Conservation (phyloP, 2,797 vertebrate species). For the Tragelaphus eurycerus region DNA sequence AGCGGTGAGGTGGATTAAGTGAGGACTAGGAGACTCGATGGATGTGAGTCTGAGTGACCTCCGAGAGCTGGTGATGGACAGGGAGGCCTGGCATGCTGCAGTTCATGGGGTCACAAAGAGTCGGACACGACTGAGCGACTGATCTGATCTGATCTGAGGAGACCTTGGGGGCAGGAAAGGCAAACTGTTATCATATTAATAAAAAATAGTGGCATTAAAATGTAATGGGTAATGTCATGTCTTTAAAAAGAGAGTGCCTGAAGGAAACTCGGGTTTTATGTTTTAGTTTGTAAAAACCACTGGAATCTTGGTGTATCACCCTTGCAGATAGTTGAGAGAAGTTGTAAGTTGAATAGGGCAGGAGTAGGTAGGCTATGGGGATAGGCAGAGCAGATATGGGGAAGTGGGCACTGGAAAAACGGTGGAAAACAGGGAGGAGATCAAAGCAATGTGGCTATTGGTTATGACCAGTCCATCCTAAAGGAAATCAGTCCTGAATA, state of each 20-base stretch:
- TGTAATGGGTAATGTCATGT: not conserved
- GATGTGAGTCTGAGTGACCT: too few species aligned
- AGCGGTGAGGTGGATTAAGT: not conserved
- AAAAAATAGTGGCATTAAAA: not conserved
- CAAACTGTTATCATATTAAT: not conserved
- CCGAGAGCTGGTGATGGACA: too few species aligned
- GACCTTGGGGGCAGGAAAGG: not conserved
- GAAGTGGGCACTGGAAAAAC: not conserved
- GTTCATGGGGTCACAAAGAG: too few species aligned
- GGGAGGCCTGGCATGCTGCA: too few species aligned
- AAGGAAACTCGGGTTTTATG: not conserved
- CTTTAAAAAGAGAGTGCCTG: not conserved
- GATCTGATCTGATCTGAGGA: not conserved
- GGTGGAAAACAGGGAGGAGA: not conserved
- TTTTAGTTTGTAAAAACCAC: not conserved
- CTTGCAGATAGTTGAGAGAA: not conserved
- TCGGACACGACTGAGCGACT: too few species aligned
- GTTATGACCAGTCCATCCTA: not conserved
- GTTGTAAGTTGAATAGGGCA: not conserved
- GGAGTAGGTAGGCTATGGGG: too few species aligned
- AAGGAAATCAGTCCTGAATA: not conserved
- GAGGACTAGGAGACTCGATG: not conserved
- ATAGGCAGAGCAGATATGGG: too few species aligned
- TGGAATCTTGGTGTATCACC: not conserved
- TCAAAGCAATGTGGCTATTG: not conserved